Conservation (phyloP, 2,113 vertebrate species). For the Phaethon lepturus region DNA sequence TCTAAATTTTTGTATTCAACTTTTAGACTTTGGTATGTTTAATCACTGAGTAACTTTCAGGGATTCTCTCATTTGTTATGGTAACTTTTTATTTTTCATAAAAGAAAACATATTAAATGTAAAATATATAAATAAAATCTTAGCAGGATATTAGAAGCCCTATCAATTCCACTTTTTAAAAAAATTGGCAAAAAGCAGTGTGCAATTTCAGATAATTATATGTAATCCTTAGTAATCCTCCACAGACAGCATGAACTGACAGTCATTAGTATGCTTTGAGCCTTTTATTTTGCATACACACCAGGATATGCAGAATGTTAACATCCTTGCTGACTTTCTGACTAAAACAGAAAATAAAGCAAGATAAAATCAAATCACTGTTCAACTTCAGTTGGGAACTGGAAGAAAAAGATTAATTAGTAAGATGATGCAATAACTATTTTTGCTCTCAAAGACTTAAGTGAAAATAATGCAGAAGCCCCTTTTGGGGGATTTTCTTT, state of each 20-base stretch:
- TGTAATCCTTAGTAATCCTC: slow-evolving; percentile 73
- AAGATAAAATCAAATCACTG: not conserved
- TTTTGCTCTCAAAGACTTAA: not conserved
- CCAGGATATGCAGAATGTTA: not conserved
- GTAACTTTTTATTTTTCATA: not conserved
- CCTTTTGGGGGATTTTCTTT: not conserved
- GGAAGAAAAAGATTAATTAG: not conserved
- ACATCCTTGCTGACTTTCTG: not conserved
- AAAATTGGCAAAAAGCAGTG: slow-evolving; percentile 19
- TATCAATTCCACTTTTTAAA: slow-evolving; percentile 43
- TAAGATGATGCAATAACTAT: not conserved
- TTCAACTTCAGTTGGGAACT: not conserved
- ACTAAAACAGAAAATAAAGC: slow-evolving; percentile 26
- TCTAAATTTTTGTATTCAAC: not conserved
- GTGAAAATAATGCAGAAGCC: not conserved
- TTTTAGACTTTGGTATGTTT: not conserved
- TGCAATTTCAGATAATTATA: slow-evolving; percentile 71
- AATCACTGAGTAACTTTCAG: not conserved
- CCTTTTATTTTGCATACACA: slow-evolving; percentile 35
- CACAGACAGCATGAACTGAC: not conserved
- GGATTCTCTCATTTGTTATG: not conserved
- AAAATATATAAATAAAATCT: slow-evolving; percentile 12
- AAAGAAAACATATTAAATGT: not conserved
- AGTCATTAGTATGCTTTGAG: slow-evolving; percentile 46
- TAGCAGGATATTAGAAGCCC: slow-evolving; percentile 25